phyloP scores from a whole-genome alignment of 2,888 invertebrate genomes.

The Acronicta alni region DNA sequence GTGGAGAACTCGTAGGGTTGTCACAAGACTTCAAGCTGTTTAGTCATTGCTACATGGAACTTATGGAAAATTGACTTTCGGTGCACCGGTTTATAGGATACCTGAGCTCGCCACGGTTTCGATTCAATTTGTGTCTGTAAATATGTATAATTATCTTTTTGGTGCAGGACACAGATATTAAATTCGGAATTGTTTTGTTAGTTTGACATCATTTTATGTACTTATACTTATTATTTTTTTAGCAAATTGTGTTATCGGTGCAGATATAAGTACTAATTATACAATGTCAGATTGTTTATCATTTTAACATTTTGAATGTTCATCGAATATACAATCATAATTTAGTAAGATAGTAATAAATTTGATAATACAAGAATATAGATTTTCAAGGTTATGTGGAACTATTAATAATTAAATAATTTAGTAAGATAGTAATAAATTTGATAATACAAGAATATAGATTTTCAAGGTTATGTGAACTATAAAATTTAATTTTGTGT shows the following conservation, averaged over 20 bases:
- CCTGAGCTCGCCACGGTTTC: no score
- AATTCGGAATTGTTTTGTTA: no score
- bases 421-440: background rate
- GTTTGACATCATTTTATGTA: no score
- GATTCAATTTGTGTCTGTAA: no score
- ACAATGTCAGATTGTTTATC: constrained; percentile 15
- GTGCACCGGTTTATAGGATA: background rate
- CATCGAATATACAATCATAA: background rate
- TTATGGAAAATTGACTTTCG: background rate
- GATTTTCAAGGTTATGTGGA: no score
- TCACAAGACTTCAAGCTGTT: constrained; percentile 2
- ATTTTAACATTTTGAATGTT: constrained; percentile 23
- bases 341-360: background rate
- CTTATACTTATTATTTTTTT: no score
- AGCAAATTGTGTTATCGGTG: constrained; percentile 14
- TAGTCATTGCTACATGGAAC: background rate
- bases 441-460: background rate
- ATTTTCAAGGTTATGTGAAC: no score
- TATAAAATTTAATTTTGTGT: no score
- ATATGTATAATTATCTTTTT: no score
- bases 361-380: constrained; percentile 1
- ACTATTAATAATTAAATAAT: background rate
- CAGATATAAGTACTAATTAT: constrained; percentile 25
- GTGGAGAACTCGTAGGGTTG: constrained; percentile 47
- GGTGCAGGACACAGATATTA: no score